Percentiles rank a stretch among this genome's conserved stretches.
Conservation (phyloP, 2,888 invertebrate species). For the Augochlorella aurata region DNA sequence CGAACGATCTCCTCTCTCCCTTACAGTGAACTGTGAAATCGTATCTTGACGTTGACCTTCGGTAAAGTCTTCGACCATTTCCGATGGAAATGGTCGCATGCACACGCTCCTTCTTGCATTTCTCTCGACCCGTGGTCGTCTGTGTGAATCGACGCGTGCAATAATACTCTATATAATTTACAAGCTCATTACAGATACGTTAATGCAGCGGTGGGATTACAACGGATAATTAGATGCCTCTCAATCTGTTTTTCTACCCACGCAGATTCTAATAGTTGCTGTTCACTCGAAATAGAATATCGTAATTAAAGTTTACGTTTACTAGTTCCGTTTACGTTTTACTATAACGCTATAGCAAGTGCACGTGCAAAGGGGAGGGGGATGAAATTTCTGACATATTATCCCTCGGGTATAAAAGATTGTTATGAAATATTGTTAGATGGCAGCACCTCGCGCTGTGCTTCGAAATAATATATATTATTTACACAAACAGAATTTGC, state of each 20-base stretch:
- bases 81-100: slow-evolving; percentile 27
- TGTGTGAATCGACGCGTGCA: not conserved
- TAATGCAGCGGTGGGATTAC: slow-evolving; percentile 24
- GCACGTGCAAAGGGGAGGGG: slow-evolving; percentile 39
- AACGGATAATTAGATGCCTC: slow-evolving; percentile 4
- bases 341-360: not conserved
- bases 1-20: not conserved
- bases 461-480: slow-evolving; percentile 25
- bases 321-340: slow-evolving; percentile 19
- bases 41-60: slow-evolving; percentile 56
- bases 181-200: slow-evolving; percentile 23
- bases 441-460: slow-evolving; percentile 53
- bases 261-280: not conserved
- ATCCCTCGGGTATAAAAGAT: slow-evolving; percentile 50
- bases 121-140: not conserved
- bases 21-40: slow-evolving; percentile 30
- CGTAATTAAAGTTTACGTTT: not conserved
- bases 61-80: slow-evolving; percentile 39
- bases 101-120: slow-evolving; percentile 9
- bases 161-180: not conserved
- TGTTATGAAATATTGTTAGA: slow-evolving; percentile 59
- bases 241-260: slow-evolving; percentile 9
- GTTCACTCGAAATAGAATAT: not conserved
- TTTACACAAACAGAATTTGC: slow-evolving; percentile 29
- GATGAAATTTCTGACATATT: slow-evolving; percentile 39